Base-by-base conservation (phyloP, 2,797 vertebrate genomes). In the Tenualosa ilisha region DNA sequence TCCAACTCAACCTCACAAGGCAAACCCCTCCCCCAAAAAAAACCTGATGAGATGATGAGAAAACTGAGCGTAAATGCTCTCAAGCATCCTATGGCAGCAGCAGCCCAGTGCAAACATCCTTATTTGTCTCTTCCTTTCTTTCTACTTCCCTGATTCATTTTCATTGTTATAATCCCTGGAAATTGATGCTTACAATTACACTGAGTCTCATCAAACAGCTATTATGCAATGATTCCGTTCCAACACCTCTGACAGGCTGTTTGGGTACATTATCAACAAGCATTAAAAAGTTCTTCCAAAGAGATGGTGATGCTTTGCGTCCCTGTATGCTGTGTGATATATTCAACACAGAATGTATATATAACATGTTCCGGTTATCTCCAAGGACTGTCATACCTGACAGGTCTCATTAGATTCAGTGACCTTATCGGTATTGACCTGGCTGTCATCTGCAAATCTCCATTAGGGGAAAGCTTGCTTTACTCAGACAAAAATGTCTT, bases 141-240 rank as follows among this genome's bases (percentile, higher is more conserved):
- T 43, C 17, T 37, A 43, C 15, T 22, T 40, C 15, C 22, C 37
- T 20, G 31, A 75, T 43, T 75, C 68, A 43, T 75, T 75, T 75
- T 63, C 15, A 6, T 15, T 37, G 37, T 75, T 75, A 43, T 43
- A 75, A 75, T 75, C 68, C 37, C 37, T 15, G 68, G 31, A 37
- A 68, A 68, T 68, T 68, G 63, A 26, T 65, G 63, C 63, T 24
- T 31, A 40, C 65, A 72, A 72, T 72, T 72, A 72, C 31, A 72
- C 11, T 0, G 37, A 75, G 40, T 37, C 17, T 40, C 37, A 75
- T 75, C 68, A 75, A 20, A 43, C 68, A 75, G 31, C 68, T 3
- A 15, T 43, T 75, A 75, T 15, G 68, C 68, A 2, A 75, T 43
- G 15, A 75, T 75, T 17, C 22, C 2, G 37, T 75, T 75, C 37